Conservation (phyloP, 2,797 vertebrate species). For the Etheostoma perlongum region DNA sequence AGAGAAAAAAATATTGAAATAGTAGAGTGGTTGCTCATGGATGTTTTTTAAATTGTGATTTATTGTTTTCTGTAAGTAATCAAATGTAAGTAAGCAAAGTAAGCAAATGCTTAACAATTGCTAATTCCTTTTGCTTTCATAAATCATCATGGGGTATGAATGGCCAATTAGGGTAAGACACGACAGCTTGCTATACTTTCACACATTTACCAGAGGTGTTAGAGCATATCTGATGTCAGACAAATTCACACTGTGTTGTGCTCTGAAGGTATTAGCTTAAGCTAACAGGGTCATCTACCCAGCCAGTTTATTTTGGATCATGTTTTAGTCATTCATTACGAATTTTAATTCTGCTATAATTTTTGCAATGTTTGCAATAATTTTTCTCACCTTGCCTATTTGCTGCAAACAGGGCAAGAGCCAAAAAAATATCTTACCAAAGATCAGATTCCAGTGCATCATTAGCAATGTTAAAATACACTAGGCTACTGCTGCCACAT, state of each 20-base stretch:
- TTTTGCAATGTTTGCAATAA: too few species aligned
- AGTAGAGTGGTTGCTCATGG: not conserved
- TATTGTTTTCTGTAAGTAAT: not conserved
- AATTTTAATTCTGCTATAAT: not conserved
- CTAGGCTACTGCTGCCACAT: constrained; percentile 15
- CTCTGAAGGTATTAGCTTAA: not conserved
- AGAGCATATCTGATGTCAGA: not conserved
- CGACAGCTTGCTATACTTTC: not conserved
- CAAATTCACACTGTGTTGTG: not conserved
- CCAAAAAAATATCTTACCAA: constrained; percentile 9
- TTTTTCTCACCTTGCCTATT: constrained; percentile 6
- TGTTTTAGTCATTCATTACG: constrained; percentile 1
- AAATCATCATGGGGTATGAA: not conserved
- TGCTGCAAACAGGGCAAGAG: constrained; percentile 11
- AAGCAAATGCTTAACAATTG: not conserved
- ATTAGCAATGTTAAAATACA: constrained; percentile 51
- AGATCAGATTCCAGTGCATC: constrained; percentile 48
- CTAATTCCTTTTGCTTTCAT: not conserved
- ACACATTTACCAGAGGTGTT: not conserved
- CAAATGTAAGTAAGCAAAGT: too few species aligned
- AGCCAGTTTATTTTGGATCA: not conserved
- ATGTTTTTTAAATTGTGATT: constrained; percentile 2
- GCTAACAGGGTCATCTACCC: not conserved
- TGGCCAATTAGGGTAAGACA: not conserved
- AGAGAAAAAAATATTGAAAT: constrained; percentile 38